Percentiles rank a stretch among this genome's conserved stretches.
Conservation (phyloP, 2,797 vertebrate genomes). For the Liasis olivaceus region DNA sequence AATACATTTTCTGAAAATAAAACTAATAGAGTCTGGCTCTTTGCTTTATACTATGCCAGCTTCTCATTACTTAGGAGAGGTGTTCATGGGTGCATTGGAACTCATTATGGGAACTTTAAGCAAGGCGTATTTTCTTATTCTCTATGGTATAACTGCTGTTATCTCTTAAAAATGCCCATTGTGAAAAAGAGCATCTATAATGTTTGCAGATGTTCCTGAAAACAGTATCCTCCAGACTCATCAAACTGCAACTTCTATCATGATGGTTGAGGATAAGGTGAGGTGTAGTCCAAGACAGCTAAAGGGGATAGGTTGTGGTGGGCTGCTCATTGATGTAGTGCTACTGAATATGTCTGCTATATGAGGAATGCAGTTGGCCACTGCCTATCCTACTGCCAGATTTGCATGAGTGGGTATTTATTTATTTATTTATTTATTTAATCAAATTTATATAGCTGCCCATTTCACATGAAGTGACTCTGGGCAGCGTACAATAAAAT, state of each 20-base stretch:
- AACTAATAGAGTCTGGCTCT: background rate
- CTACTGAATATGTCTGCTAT: background rate
- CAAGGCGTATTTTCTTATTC: background rate
- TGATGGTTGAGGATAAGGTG: background rate
- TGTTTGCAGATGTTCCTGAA: background rate
- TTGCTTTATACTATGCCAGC: background rate
- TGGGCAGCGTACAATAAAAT: too few relatives aligned
- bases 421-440: too few relatives aligned
- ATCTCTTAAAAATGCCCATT: background rate
- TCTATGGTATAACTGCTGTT: background rate
- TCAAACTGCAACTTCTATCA: background rate
- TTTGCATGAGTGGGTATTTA: background rate
- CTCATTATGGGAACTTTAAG: background rate
- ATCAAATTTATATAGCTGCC: too few relatives aligned
- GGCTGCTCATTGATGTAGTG: background rate
- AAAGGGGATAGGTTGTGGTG: background rate
- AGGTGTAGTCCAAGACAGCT: background rate
- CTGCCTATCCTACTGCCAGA: background rate
- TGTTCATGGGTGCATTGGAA: background rate
- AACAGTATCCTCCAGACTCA: background rate
- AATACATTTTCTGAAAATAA: background rate
- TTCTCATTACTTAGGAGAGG: background rate
- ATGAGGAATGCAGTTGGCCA: background rate
- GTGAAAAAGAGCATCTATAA: background rate
- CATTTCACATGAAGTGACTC: too few relatives aligned